Percentiles rank a stretch among this genome's conserved stretches.
Evolutionary conservation across 2,888 invertebrate species (phyloP).

Genomic region (Mythimna albipuncta): DNA sequence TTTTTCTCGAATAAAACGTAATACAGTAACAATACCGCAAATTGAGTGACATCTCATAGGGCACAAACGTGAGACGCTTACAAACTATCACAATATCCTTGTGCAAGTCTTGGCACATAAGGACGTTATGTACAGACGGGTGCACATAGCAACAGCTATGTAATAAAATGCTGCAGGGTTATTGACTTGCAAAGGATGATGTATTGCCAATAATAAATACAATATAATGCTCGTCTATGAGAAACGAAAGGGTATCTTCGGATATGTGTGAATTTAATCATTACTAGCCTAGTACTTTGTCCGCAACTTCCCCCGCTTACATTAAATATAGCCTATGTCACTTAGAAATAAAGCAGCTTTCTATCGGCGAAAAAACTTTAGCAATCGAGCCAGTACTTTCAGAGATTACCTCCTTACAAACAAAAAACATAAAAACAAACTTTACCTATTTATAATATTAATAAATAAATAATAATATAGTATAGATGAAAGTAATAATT

Average conservation of each 20-base stretch:
- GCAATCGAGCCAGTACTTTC: too few relatives aligned
- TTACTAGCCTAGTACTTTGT: too few relatives aligned
- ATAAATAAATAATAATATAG: too few relatives aligned
- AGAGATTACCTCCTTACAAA: too few relatives aligned
- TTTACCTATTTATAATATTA: too few relatives aligned
- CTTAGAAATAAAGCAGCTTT: too few relatives aligned
- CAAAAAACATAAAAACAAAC: too few relatives aligned
- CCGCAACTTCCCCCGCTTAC: too few relatives aligned
- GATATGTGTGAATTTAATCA: too few relatives aligned
- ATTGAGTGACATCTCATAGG: conserved; percentile 15
- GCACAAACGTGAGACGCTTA: conserved; percentile 10
- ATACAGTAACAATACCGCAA: conserved; percentile 10
- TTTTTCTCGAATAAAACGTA: conserved; percentile 2
- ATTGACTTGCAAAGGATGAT: conserved; percentile 16
- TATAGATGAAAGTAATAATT: too few relatives aligned
- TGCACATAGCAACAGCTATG: conserved; percentile 2
- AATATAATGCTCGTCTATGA: background rate
- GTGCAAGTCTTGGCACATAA: background rate
- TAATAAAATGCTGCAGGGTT: conserved; percentile 5
- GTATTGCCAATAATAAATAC: background rate
- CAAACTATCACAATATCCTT: conserved; percentile 10
- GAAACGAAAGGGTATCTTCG: background rate
- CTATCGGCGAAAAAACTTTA: too few relatives aligned
- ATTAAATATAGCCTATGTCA: too few relatives aligned
- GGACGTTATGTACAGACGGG: background rate